These are phyloP conservation scores for Chromobotia macracanthus DNA, from an alignment of 2,797 vertebrate genomes.

Conservation along the genomic window DNA sequence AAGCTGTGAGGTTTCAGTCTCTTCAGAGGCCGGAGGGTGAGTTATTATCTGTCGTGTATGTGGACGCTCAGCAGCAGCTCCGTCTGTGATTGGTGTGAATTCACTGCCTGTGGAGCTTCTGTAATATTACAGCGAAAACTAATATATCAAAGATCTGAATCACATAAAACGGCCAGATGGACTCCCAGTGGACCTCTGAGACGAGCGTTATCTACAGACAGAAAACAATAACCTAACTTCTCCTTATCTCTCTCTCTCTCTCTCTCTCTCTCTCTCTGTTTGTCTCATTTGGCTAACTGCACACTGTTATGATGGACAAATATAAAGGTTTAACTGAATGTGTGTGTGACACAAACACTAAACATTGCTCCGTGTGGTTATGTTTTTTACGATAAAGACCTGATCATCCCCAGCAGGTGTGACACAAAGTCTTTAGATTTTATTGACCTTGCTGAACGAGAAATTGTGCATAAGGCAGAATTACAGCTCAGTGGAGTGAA, in stretches of 20 bases:
- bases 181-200: neutral
- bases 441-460: neutral
- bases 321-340: neutral
- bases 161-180: neutral
- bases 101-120: neutral
- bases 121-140: constrained; percentile 17
- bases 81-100: neutral
- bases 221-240: constrained; percentile 36
- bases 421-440: neutral
- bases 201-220: constrained; percentile 25
- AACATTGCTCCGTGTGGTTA: neutral
- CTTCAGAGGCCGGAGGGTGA: neutral
- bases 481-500: too few relatives aligned
- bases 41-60: constrained; percentile 15
- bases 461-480: too few relatives aligned
- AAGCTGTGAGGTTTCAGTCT: neutral
- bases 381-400: constrained; percentile 18
- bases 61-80: neutral
- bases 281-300: constrained; percentile 24
- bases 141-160: constrained; percentile 24
- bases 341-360: constrained; percentile 6
- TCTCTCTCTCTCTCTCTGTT: neutral
- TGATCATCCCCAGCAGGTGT: neutral
- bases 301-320: constrained; percentile 20
- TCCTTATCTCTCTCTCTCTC: constrained; percentile 30